Conservation (phyloP, 2,113 vertebrate species). For the Myodes glareolus region DNA sequence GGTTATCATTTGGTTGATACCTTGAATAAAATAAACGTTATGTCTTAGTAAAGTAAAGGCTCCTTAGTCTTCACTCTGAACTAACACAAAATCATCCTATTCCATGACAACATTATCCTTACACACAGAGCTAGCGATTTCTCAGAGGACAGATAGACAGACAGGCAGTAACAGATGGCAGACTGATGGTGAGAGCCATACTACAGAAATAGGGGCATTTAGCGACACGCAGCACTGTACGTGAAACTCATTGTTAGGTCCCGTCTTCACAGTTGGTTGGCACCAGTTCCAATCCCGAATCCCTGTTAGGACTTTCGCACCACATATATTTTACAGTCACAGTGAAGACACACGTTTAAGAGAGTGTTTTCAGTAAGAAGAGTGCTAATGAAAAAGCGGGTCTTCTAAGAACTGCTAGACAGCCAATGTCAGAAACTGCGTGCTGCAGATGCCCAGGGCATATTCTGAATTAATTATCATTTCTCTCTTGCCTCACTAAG, state of each 20-base stretch:
- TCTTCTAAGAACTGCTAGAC: not conserved
- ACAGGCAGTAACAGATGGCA: not conserved
- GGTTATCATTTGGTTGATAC: not conserved
- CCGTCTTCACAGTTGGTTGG: not conserved
- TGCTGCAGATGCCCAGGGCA: not conserved
- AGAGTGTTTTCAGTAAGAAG: not conserved
- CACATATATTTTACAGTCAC: not conserved
- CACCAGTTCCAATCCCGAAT: not conserved
- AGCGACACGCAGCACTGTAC: not conserved
- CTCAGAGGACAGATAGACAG: not conserved
- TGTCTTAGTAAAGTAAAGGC: not conserved
- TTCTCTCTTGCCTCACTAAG: not conserved
- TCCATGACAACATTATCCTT: not conserved
- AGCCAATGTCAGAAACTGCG: not conserved
- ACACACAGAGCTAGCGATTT: not conserved
- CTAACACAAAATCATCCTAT: not conserved
- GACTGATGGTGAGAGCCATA: not conserved
- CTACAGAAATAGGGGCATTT: not conserved
- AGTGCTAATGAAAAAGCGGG: not conserved
- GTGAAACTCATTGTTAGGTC: not conserved
- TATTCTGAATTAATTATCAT: not conserved
- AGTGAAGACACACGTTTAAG: slow-evolving; percentile 1
- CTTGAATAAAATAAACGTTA: slow-evolving; percentile 17
- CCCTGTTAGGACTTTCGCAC: not conserved
- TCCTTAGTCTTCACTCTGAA: not conserved